Base-by-base conservation (phyloP, 2,888 invertebrate species). In the Polydrusus pterygomalis region DNA sequence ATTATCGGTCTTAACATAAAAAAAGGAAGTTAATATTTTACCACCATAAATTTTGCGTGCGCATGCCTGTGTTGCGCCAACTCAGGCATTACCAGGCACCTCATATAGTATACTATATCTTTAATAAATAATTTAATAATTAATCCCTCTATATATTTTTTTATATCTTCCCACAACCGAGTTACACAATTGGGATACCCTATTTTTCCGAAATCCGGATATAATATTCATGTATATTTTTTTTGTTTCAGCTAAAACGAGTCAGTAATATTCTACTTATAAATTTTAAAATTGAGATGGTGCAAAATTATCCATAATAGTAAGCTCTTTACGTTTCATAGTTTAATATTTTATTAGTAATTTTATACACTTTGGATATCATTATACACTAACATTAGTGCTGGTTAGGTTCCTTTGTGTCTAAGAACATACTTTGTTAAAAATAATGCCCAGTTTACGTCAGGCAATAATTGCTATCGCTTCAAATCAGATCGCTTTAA, bases 311-410 rank as follows among this genome's bases (percentile, higher is more conserved):
- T 34, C 11, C 18, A 51, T 15, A 11, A n/a, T 60, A 76, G 74
- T 73, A 80, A 79, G 79, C 75, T 80, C 79, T 78, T 80, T 79
- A 78, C 63, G 71, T 77, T 56, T 78, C 72, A 49, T 49, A 51
- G 51, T 68, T 51, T 72, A 58, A 43, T 72, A 72, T 58, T 51
- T 76, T 67, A 18, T 72, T 65, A 72, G 62, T 11, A 54, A 47
- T 70, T 70, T 72, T 72, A 72, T 72, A 77, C 78, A 67, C 73
- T 71, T 79, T 74, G 75, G 63, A 77, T 65, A 74, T 77, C 20
- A 49, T 70, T 67, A 54, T 51, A 67, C 67, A 67, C 51, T 67
- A 67, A 67, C 51, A 65, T 65, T 40, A 67, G 64, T 30, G 51
- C 13, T 56, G 15, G 45, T 58, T 58, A 58, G 40, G 40, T 58